A percentile compares a stretch with the other conserved stretches of the same genome.
Evolutionary conservation across 2,113 vertebrate species (phyloP).

Genomic region (Silurus meridionalis): DNA sequence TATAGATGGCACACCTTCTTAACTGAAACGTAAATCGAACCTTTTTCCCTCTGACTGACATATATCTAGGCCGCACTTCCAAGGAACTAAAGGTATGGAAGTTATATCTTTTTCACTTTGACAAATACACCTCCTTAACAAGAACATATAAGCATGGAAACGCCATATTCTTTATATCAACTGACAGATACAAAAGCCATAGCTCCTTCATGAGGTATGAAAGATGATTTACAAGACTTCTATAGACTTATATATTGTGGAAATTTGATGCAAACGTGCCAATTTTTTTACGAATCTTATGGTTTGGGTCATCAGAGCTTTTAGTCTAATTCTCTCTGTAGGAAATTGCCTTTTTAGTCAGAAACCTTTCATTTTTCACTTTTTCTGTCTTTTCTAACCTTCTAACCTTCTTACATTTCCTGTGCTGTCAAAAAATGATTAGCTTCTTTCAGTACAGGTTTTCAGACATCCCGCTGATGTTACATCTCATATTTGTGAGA

Average conservation of each 20-base stretch:
- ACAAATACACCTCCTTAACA: too few relatives aligned
- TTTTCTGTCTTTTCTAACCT: slow-evolving; percentile 41
- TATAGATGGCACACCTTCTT: not conserved
- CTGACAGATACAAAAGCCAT: not conserved
- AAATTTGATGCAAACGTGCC: not conserved
- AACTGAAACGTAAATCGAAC: too few relatives aligned
- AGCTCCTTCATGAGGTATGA: not conserved
- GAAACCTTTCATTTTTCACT: slow-evolving; percentile 17
- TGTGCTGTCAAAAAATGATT: slow-evolving; percentile 13
- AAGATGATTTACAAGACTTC: not conserved
- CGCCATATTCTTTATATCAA: not conserved
- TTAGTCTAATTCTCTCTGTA: not conserved
- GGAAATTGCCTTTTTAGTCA: not conserved
- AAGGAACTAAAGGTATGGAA: not conserved
- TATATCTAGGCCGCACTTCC: not conserved
- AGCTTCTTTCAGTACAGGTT: not conserved
- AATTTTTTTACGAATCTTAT: not conserved
- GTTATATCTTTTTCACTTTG: too few relatives aligned
- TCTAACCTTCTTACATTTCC: slow-evolving; percentile 50
- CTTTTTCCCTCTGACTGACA: not conserved
- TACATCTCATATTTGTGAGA: not conserved
- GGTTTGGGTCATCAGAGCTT: not conserved
- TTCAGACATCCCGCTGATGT: not conserved
- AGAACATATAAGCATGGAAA: not conserved
- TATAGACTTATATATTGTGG: not conserved